Percentiles rank a stretch among this genome's conserved stretches.
These are phyloP conservation scores for Uromys caudimaculatus DNA, from an alignment of 2,797 vertebrate species.

Conservation along the genomic window DNA sequence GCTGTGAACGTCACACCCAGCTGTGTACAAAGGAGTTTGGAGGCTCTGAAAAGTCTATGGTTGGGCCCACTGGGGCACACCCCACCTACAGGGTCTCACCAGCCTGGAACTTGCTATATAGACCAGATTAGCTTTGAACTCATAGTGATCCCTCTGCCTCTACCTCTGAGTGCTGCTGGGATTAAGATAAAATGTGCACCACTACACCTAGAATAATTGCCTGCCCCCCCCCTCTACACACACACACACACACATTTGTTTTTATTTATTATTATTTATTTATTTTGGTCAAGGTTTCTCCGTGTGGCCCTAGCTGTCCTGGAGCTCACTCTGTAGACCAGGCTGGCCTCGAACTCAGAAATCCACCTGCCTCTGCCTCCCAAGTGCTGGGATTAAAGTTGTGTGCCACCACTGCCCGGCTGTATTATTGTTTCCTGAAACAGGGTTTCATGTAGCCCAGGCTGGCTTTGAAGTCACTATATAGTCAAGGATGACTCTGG, in stretches of 20 bases:
- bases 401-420: too few species aligned
- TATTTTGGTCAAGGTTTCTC: neutral
- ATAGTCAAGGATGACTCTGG: neutral
- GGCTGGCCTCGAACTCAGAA: neutral
- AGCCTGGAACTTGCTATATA: neutral
- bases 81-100: neutral
- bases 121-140: neutral
- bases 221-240: too few species aligned
- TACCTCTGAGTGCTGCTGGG: neutral
- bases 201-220: neutral
- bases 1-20: neutral
- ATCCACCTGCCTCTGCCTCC: too few species aligned
- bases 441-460: neutral
- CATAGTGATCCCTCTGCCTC: neutral
- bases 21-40: neutral
- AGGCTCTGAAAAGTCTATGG: neutral
- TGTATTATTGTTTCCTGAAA: too few species aligned
- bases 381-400: too few species aligned
- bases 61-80: neutral
- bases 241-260: too few species aligned
- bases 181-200: neutral
- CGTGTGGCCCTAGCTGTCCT: too few species aligned
- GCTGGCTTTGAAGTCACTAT: neutral
- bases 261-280: too few species aligned
- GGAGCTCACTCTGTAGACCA: neutral